Conservation (phyloP, 2,888 invertebrate genomes). For the Osmoderma eremita region DNA sequence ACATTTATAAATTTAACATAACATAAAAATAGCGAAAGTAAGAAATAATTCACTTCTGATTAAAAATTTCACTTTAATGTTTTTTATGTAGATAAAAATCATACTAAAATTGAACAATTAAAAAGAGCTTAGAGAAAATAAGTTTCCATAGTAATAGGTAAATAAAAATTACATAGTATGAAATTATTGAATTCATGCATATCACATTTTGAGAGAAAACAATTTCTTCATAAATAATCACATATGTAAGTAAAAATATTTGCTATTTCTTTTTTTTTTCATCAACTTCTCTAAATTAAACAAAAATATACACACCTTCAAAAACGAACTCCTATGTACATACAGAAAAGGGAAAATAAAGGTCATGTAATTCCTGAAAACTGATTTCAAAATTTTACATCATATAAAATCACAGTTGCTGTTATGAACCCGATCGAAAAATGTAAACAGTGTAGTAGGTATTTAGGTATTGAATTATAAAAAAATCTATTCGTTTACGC, state of each 20-base stretch:
- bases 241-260: slow-evolving; percentile 27
- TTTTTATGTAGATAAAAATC: slow-evolving; percentile 37
- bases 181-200: slow-evolving; percentile 21
- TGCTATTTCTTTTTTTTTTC: neutral
- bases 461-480: slow-evolving; percentile 9
- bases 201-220: slow-evolving; percentile 25
- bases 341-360: slow-evolving; percentile 5
- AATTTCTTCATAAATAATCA: slow-evolving; percentile 33
- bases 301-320: slow-evolving; percentile 21
- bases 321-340: slow-evolving; percentile 19
- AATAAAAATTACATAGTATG: slow-evolving; percentile 24
- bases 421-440: slow-evolving; percentile 22
- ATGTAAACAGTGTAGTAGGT: slow-evolving; percentile 22
- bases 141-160: slow-evolving; percentile 4
- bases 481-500: slow-evolving; percentile 23
- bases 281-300: slow-evolving; percentile 21
- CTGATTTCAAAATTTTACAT: slow-evolving; percentile 30
- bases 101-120: slow-evolving; percentile 25
- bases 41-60: slow-evolving; percentile 21
- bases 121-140: slow-evolving; percentile 20
- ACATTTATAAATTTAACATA: slow-evolving; percentile 30
- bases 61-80: slow-evolving; percentile 18
- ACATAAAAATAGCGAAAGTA: slow-evolving; percentile 33
- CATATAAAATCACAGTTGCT: slow-evolving; percentile 32
- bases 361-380: slow-evolving; percentile 26